Base-by-base conservation (phyloP, 1,140 invertebrate species). In the Pseudachorutes palmiensis region DNA sequence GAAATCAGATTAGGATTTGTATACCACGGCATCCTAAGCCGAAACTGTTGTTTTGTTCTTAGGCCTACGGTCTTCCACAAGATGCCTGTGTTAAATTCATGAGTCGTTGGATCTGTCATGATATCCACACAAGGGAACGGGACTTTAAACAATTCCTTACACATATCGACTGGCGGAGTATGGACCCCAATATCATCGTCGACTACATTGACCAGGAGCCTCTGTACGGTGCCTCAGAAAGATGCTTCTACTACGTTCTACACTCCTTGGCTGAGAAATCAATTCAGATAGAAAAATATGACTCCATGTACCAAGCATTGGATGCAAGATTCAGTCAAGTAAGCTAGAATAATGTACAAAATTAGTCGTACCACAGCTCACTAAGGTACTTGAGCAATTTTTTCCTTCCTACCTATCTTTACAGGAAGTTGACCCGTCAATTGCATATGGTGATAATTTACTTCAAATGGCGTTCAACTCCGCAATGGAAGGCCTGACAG, bases 261-360 rank as follows among this genome's bases (percentile, higher is more conserved):
- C 79, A 84, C 69, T 80, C 79, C 68, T 76, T 87, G 64, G 78
- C 81, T 66, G 81, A 83, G 67, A 82, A 83, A 73, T 79, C 79
- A 67, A 78, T 84, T 69, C 78, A 82, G 62, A 75, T 83, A 22
- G 77, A 79, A 29, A 82, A 81, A 60, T 84, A 83, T 71, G 78
- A 78, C 61, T 77, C 77, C 51, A 76, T 76, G 65, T 84, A 83
- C 76, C 78, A 80, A 64, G 76, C 77, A 2, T 70, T 85, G 26
- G 79, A 82, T 65, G 74, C 78, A 19, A 80, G 82, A 74, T 84
- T 76, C 63, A 75, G 76, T 48, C 76, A 77, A 74, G 76, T 76
- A 33, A 66, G 70, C 67, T 2, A 57, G n/a, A n/a, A n/a, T n/a
- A n/a, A n/a, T n/a, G n/a, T n/a, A n/a, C n/a, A n/a, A n/a, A n/a